A percentile compares a stretch with the other conserved stretches of the same genome.
Conservation (phyloP, 2,797 vertebrate genomes). For the Diceros bicornis region DNA sequence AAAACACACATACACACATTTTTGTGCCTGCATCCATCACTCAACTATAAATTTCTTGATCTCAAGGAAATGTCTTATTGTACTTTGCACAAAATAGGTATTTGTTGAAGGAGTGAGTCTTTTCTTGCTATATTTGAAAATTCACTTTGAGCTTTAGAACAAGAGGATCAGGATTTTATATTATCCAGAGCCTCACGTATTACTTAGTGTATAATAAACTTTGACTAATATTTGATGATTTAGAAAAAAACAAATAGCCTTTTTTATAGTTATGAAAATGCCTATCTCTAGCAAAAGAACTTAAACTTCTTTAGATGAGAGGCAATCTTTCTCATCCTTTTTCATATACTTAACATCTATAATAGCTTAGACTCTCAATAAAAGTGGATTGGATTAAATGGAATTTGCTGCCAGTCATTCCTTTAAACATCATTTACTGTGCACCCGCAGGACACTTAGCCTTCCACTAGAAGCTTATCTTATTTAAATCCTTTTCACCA, state of each 20-base stretch:
- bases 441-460: conserved; percentile 29
- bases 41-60: background rate
- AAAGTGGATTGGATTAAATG: conserved; percentile 44
- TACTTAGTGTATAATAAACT: background rate
- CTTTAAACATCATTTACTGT: conserved; percentile 63
- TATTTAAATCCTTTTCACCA: conserved; percentile 61
- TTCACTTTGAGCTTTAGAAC: background rate
- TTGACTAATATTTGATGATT: conserved; percentile 43
- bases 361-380: conserved; percentile 60
- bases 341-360: conserved; percentile 50
- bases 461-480: conserved; percentile 62
- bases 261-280: conserved; percentile 44
- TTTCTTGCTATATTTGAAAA: conserved; percentile 1
- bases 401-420: conserved; percentile 66
- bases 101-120: background rate
- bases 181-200: background rate
- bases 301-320: conserved; percentile 4
- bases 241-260: conserved; percentile 13
- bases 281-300: background rate
- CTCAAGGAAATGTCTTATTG: background rate
- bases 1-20: background rate
- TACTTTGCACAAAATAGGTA: background rate
- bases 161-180: background rate
- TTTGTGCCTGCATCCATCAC: background rate
- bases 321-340: conserved; percentile 47